Evolutionary conservation across 2,113 vertebrate species (phyloP).

Genomic region (Prinia subflava): DNA sequence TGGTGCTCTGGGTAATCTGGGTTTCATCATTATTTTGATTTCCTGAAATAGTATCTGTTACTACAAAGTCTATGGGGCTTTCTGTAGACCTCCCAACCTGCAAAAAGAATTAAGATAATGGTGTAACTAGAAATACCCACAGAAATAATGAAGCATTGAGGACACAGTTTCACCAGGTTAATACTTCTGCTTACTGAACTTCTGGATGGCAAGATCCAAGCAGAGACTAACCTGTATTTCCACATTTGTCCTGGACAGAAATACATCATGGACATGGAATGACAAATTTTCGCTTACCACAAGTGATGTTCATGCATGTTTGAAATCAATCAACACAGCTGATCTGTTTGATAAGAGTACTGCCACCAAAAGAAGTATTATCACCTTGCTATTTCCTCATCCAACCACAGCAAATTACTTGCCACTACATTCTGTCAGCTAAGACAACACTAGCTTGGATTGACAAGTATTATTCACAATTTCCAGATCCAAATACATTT

Average conservation of each 20-base stretch:
- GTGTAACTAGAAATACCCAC: not conserved
- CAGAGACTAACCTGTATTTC: not conserved
- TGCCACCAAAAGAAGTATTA: not conserved
- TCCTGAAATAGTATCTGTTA: conserved; percentile 95
- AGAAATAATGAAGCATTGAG: not conserved
- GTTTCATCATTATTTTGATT: conserved; percentile 86
- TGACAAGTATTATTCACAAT: not conserved
- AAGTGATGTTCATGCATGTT: not conserved
- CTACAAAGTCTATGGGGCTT: conserved; percentile 97
- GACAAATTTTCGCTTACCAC: not conserved
- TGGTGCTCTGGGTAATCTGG: conserved; percentile 97
- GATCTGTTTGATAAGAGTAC: not conserved
- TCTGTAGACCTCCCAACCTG: conserved; percentile 97
- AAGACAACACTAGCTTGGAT: not conserved
- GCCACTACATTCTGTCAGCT: not conserved
- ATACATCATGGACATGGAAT: not conserved
- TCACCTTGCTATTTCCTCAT: not conserved
- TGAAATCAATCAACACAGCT: not conserved
- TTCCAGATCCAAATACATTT: not conserved
- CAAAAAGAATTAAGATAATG: not conserved
- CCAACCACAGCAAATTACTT: not conserved
- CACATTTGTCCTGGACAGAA: not conserved
- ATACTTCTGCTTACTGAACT: not conserved
- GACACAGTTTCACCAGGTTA: not conserved
- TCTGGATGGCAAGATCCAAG: not conserved